A percentile compares a stretch with the other conserved stretches of the same genome.
Conservation (phyloP, 2,797 vertebrate species). For the Gambelia wislizenii region DNA sequence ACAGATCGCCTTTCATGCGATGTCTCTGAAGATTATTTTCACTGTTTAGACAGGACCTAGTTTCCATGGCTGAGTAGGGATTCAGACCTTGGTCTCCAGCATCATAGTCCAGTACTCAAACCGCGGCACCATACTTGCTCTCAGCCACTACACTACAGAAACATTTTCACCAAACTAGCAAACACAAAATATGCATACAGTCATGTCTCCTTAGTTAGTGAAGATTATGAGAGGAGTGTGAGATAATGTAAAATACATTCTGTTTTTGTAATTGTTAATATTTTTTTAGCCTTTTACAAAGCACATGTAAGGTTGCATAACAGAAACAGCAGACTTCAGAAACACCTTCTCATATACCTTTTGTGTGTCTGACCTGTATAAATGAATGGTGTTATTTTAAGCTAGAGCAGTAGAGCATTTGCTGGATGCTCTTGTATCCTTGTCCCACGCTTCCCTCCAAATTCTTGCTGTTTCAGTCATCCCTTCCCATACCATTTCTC, state of each 20-base stretch:
- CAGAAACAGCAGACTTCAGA: slow-evolving; percentile 52
- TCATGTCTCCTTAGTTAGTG: accelerated
- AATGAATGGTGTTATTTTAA: slow-evolving; percentile 73
- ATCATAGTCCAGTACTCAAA: too few relatives aligned
- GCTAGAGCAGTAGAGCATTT: slow-evolving; percentile 65
- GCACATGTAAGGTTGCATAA: slow-evolving; percentile 47
- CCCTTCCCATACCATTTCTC: slow-evolving; percentile 69
- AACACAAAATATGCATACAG: background rate
- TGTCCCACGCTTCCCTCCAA: slow-evolving; percentile 66
- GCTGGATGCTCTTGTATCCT: slow-evolving; percentile 58
- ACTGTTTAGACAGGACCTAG: too few relatives aligned
- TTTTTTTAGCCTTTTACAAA: slow-evolving; percentile 50
- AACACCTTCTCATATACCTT: slow-evolving; percentile 64
- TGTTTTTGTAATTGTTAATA: too few relatives aligned
- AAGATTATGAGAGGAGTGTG: background rate
- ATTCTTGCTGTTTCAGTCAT: slow-evolving; percentile 67
- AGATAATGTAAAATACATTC: slow-evolving; percentile 36
- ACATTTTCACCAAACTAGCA: background rate
- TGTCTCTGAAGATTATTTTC: too few relatives aligned
- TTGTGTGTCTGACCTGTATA: slow-evolving; percentile 66
- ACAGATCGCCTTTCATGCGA: too few relatives aligned
- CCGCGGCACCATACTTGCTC: too few relatives aligned
- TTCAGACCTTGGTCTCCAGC: too few relatives aligned
- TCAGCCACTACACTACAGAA: background rate
- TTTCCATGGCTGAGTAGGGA: too few relatives aligned